These are phyloP conservation scores for Drosophila albomicans DNA, from an alignment of 1,140 invertebrate genomes.

Conservation along the genomic window DNA sequence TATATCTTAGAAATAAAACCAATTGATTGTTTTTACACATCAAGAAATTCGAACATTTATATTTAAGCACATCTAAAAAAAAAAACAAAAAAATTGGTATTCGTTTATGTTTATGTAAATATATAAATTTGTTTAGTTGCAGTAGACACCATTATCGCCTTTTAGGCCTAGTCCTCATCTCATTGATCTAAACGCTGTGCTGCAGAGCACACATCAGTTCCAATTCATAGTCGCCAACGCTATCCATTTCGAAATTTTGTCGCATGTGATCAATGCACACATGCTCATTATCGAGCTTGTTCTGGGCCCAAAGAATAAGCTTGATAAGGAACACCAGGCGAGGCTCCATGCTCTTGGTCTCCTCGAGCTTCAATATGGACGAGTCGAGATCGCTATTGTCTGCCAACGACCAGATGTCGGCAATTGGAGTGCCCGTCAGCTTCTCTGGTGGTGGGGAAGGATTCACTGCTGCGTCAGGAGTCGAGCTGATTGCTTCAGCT, in stretches of 20 bases:
- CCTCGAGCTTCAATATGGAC: constrained; percentile 35
- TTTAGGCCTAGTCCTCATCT: constrained; percentile 4
- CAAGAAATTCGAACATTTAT: constrained; percentile 69
- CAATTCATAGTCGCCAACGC: constrained; percentile 56
- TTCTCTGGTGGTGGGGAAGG: background rate
- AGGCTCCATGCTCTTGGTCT: constrained; percentile 49
- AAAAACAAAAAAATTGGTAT: constrained; percentile 34
- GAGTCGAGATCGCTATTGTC: constrained; percentile 33
- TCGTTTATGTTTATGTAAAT: constrained; percentile 54
- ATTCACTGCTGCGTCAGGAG: background rate
- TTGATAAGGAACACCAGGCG: constrained; percentile 71
- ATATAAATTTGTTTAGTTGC: constrained; percentile 51
- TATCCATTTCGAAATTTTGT: constrained; percentile 32
- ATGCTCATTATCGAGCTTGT: constrained; percentile 47
- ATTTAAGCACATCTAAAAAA: constrained; percentile 63
- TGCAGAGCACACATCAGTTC: constrained; percentile 54
- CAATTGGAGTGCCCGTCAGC: background rate
- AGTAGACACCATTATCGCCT: constrained; percentile 45
- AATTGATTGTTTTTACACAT: constrained; percentile 38
- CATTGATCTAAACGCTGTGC: constrained; percentile 10
- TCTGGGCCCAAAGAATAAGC: constrained; percentile 65
- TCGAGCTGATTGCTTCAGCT: background rate
- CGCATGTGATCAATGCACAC: constrained; percentile 30
- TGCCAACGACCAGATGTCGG: background rate
- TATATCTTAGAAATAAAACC: background rate